phyloP scores from a whole-genome alignment of 2,797 vertebrate species.

The Pelobates cultripes region DNA sequence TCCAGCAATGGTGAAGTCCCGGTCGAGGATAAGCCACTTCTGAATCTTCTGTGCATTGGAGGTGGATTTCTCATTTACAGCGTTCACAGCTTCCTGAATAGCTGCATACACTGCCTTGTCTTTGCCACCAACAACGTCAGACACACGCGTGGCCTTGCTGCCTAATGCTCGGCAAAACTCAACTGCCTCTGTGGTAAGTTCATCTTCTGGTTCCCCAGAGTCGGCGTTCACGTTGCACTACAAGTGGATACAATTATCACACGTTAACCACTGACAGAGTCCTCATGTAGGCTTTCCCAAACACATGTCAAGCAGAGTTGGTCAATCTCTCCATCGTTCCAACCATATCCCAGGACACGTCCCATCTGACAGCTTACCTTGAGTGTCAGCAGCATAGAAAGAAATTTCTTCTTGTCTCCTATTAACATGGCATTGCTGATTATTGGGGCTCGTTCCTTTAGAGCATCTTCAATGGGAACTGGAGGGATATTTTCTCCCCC shows the following conservation, averaged over 20 bases:
- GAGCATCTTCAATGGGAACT: slow-evolving; percentile 82
- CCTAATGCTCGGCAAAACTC: slow-evolving; percentile 79
- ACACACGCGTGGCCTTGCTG: slow-evolving; percentile 77
- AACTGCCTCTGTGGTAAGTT: slow-evolving; percentile 74
- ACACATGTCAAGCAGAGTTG: no score
- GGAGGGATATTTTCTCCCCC: slow-evolving; percentile 91
- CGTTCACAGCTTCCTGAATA: slow-evolving; percentile 84
- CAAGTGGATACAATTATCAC: not conserved
- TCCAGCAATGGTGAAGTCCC: slow-evolving; percentile 82
- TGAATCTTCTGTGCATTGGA: slow-evolving; percentile 89
- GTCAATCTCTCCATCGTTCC: no score
- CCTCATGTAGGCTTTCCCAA: not conserved
- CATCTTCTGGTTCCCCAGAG: slow-evolving; percentile 78
- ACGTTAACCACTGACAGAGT: not conserved
- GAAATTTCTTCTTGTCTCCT: slow-evolving; percentile 90
- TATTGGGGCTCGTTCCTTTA: slow-evolving; percentile 85
- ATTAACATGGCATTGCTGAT: slow-evolving; percentile 91
- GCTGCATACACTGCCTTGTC: slow-evolving; percentile 75
- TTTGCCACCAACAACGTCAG: slow-evolving; percentile 73
- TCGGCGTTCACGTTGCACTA: slow-evolving; percentile 78
- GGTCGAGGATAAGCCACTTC: slow-evolving; percentile 86
- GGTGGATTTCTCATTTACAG: slow-evolving; percentile 75
- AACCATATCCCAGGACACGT: not conserved
- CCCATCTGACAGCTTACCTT: slow-evolving; percentile 75
- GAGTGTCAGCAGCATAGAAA: slow-evolving; percentile 87